Evolutionary conservation across 2,888 invertebrate genomes (phyloP).

Genomic region (Hybos culiciformis): DNA sequence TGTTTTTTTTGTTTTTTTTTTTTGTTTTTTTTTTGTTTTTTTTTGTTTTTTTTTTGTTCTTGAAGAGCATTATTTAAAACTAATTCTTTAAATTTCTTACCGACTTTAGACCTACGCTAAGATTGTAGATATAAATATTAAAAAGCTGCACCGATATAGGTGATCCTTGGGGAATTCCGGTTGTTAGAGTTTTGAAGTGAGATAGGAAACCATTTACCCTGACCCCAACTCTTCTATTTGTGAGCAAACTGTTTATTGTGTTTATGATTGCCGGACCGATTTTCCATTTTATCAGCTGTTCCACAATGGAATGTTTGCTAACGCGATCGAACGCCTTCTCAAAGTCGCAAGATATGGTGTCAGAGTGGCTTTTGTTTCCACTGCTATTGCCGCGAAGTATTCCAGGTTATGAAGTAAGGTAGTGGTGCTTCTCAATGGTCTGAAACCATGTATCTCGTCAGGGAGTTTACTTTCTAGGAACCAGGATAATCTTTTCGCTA

Average conservation of each 20-base stretch:
- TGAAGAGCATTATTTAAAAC: no score
- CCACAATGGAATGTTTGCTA: background rate
- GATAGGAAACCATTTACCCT: no score
- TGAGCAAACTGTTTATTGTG: background rate
- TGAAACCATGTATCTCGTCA: background rate
- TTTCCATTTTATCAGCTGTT: background rate
- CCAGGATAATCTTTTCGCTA: background rate
- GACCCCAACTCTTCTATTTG: background rate
- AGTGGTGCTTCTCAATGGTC: background rate
- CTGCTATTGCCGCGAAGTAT: background rate
- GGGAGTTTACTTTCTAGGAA: background rate
- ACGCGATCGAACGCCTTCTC: background rate
- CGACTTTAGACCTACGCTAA: no score
- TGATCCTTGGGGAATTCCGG: background rate
- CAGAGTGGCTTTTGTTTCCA: background rate
- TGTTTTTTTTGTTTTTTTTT: no score
- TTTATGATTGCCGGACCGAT: background rate
- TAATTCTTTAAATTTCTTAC: no score
- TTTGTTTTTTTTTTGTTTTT: no score
- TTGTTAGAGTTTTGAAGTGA: background rate
- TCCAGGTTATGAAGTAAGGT: background rate
- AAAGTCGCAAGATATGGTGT: background rate
- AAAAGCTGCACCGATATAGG: background rate
- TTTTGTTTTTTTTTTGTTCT: no score
- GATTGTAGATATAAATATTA: background rate